Percentiles rank a stretch among this genome's conserved stretches.
phyloP scores from a whole-genome alignment of 2,113 vertebrate species.

The Saccopteryx bilineata region DNA sequence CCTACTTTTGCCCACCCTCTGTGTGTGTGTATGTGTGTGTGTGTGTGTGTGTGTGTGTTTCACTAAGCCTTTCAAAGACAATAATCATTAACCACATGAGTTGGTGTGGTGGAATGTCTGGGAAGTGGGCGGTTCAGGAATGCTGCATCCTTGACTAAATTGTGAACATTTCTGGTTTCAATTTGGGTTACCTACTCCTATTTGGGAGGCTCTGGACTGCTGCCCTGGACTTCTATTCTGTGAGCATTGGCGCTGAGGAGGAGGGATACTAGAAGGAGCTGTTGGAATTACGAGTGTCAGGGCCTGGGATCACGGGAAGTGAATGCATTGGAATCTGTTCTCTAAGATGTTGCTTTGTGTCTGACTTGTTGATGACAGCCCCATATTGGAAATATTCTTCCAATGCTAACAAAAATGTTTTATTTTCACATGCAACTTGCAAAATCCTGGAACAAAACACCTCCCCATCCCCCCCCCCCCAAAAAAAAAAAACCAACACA shows the following conservation, averaged over 20 bases:
- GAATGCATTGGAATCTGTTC: background rate
- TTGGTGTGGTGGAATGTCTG: conserved; percentile 44
- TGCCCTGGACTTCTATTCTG: conserved; percentile 40
- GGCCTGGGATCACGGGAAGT: background rate
- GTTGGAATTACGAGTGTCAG: conserved; percentile 1
- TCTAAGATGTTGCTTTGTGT: background rate
- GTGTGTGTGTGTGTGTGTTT: background rate
- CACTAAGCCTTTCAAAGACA: background rate
- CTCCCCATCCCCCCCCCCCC: background rate
- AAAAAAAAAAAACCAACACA: background rate
- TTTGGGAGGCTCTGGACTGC: conserved; percentile 9
- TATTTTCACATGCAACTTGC: conserved; percentile 7
- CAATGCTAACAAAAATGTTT: background rate
- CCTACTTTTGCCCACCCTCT: background rate
- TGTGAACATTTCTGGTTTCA: conserved; percentile 73
- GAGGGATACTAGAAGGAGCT: conserved; percentile 17
- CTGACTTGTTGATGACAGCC: background rate
- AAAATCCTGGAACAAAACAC: background rate
- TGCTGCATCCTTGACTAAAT: background rate
- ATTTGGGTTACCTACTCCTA: conserved; percentile 66
- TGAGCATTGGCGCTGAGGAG: conserved; percentile 27
- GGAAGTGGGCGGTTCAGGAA: conserved; percentile 60
- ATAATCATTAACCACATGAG: background rate
- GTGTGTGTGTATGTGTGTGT: background rate
- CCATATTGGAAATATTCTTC: background rate